Evolutionary conservation across 2,113 vertebrate species (phyloP).

Genomic region (Otis tarda): DNA sequence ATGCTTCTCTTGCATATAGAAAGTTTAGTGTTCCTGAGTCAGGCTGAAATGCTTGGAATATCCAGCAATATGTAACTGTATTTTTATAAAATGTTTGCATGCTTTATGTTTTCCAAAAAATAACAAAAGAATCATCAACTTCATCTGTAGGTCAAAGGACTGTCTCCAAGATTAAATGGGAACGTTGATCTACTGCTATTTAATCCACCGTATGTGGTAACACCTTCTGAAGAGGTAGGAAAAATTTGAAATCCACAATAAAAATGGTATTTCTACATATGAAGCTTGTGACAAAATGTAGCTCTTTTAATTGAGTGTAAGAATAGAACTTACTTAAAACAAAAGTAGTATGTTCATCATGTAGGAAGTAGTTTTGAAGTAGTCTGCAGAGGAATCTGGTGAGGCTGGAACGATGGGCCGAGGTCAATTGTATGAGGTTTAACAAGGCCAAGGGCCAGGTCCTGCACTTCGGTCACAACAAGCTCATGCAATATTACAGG

Average conservation of each 20-base stretch:
- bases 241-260: neutral
- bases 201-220: conserved; percentile 95
- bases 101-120: neutral
- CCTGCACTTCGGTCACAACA: too few relatives aligned
- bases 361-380: neutral
- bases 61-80: neutral
- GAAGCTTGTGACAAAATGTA: neutral
- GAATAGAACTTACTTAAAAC: neutral
- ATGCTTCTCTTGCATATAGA: neutral
- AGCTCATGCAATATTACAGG: too few relatives aligned
- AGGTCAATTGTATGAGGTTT: too few relatives aligned
- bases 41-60: neutral
- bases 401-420: too few relatives aligned
- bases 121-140: neutral
- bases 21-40: neutral
- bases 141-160: conserved; percentile 77
- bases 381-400: too few relatives aligned
- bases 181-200: conserved; percentile 92
- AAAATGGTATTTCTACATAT: neutral
- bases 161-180: conserved; percentile 84
- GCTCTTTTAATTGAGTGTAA: neutral
- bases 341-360: neutral
- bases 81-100: neutral
- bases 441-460: too few relatives aligned
- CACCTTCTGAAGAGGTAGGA: conserved; percentile 90